Evolutionary conservation across 2,113 vertebrate genomes (phyloP).

Genomic region (Xyliphius kryptos): DNA sequence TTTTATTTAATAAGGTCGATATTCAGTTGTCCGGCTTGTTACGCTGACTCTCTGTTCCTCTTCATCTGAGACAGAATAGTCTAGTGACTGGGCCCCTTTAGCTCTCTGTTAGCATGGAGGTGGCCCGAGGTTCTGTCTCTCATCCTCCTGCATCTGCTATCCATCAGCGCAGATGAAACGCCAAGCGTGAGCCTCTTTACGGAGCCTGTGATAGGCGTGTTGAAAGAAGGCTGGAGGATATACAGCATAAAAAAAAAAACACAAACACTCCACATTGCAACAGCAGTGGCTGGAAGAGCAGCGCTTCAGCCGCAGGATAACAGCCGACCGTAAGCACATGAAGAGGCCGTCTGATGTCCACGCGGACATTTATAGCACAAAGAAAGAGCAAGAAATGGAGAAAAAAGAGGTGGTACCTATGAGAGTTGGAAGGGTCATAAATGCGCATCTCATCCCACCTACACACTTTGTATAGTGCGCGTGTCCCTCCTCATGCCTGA

Average conservation of each 20-base stretch:
- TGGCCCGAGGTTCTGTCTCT: slow-evolving; percentile 39
- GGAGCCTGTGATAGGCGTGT: slow-evolving; percentile 41
- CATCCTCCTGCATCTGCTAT: slow-evolving; percentile 29
- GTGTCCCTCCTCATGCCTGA: slow-evolving; percentile 27
- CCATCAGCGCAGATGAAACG: slow-evolving; percentile 37
- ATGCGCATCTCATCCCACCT: slow-evolving; percentile 37
- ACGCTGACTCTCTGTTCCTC: slow-evolving; percentile 10
- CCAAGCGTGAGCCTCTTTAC: slow-evolving; percentile 36
- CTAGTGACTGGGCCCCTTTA: slow-evolving; percentile 29
- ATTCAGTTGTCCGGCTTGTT: slow-evolving; percentile 18
- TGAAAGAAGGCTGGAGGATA: slow-evolving; percentile 30
- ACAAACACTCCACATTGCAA: slow-evolving; percentile 28
- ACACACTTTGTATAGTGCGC: slow-evolving; percentile 34
- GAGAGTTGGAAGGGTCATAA: slow-evolving; percentile 37
- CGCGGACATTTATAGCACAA: slow-evolving; percentile 32
- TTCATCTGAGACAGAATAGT: slow-evolving; percentile 24
- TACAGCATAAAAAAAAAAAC: no score
- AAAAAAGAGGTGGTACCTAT: slow-evolving; percentile 23
- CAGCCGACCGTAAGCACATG: slow-evolving; percentile 40
- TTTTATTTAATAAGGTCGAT: slow-evolving; percentile 5
- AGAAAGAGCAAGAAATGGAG: slow-evolving; percentile 13
- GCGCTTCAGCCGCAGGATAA: slow-evolving; percentile 31
- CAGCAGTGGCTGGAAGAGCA: slow-evolving; percentile 27
- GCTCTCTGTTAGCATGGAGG: slow-evolving; percentile 33
- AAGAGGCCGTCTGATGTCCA: slow-evolving; percentile 43